Percentiles rank a stretch among this genome's conserved stretches.
Evolutionary conservation across 2,888 invertebrate genomes (phyloP).

Genomic region (Anodontia alba): DNA sequence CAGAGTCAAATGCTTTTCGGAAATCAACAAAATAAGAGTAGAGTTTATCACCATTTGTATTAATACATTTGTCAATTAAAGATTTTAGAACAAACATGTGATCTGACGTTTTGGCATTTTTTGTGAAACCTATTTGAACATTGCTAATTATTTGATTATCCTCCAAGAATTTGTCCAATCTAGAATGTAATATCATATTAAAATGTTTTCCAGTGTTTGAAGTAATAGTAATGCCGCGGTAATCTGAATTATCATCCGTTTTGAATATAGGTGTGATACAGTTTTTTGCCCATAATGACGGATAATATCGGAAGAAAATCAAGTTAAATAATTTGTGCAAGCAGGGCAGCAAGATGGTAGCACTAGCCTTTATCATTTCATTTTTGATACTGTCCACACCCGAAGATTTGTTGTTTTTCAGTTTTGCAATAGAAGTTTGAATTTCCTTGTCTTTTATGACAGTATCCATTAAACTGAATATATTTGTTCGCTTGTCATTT

Average conservation of each 20-base stretch:
- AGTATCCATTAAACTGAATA: background rate
- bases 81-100: too few species aligned
- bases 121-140: too few species aligned
- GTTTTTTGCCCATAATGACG: constrained; percentile 6
- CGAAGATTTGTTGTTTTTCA: background rate
- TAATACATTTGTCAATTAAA: constrained; percentile 31
- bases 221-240: too few species aligned
- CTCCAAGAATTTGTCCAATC: too few species aligned
- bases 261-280: constrained; percentile 12
- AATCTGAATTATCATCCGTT: constrained; percentile 18
- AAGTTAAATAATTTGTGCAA: constrained; percentile 29
- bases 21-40: too few species aligned
- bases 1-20: too few species aligned
- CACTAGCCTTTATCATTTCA: background rate
- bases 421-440: background rate
- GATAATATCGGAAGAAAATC: constrained; percentile 16
- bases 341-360: background rate
- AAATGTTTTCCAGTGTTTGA: too few species aligned
- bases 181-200: too few species aligned
- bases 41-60: background rate
- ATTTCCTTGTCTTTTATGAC: constrained; percentile 2
- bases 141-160: too few species aligned
- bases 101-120: too few species aligned
- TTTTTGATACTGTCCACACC: constrained; percentile 6
- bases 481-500: background rate